A percentile compares a stretch with the other conserved stretches of the same genome.
phyloP scores from a whole-genome alignment of 37 sponge, comb jelly and placozoan genomes.

The Beroe forskalii region DNA sequence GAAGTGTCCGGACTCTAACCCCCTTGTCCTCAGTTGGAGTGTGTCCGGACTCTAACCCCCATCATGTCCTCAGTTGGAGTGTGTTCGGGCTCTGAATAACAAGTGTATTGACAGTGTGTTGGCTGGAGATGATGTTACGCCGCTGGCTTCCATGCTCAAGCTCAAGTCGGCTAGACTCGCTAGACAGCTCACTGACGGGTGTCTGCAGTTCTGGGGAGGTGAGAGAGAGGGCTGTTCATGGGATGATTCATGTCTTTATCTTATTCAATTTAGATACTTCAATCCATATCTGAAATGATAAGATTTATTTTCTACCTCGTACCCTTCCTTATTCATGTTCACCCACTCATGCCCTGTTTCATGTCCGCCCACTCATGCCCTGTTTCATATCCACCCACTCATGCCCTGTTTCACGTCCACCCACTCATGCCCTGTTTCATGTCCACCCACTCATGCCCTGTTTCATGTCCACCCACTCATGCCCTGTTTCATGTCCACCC shows the following conservation, averaged over 20 bases:
- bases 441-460: too few relatives aligned
- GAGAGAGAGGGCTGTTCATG: not conserved
- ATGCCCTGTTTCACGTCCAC: too few relatives aligned
- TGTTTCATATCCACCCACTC: too few relatives aligned
- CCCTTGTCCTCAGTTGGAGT: too few relatives aligned
- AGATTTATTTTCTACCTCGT: not conserved
- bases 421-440: too few relatives aligned
- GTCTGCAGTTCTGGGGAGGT: conserved; percentile 96
- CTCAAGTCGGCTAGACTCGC: conserved; percentile 87
- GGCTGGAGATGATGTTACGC: conserved; percentile 74
- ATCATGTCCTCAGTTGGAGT: conserved; percentile 65
- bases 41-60: too few relatives aligned
- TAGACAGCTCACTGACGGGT: conserved; percentile 75
- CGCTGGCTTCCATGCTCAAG: conserved; percentile 94
- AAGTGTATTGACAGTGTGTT: conserved; percentile 10
- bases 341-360: too few relatives aligned
- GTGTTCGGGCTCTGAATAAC: conserved; percentile 9
- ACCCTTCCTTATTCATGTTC: not conserved
- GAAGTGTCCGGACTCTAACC: too few relatives aligned
- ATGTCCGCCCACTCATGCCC: too few relatives aligned
- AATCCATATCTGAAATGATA: not conserved
- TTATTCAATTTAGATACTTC: not conserved
- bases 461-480: too few relatives aligned
- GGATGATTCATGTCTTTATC: not conserved
- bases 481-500: too few relatives aligned